These are phyloP conservation scores for Eumaeus atala DNA, from an alignment of 1,140 invertebrate species.

Conservation along the genomic window DNA sequence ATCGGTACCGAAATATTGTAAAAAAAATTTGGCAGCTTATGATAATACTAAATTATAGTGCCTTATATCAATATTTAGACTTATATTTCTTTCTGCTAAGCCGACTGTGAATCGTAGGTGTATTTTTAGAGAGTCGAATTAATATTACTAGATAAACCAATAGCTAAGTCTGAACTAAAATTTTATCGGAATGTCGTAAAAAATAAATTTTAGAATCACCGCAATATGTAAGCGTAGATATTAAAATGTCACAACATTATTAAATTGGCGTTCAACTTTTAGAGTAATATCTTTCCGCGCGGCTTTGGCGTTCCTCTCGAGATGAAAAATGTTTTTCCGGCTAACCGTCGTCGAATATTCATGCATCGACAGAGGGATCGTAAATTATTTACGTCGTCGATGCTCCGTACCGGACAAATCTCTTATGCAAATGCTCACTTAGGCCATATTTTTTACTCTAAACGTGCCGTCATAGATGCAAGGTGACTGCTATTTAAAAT, in stretches of 20 bases:
- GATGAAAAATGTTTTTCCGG: constrained; percentile 60
- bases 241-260: constrained; percentile 59
- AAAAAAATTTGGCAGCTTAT: too few species aligned
- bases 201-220: too few species aligned
- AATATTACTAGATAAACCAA: too few species aligned
- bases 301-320: constrained; percentile 40
- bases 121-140: too few species aligned
- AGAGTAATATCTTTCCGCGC: constrained; percentile 53
- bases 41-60: too few species aligned
- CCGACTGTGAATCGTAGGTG: too few species aligned
- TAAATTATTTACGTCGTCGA: constrained; percentile 59
- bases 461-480: constrained; percentile 16
- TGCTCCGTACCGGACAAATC: constrained; percentile 46
- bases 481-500: background rate
- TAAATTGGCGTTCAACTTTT: constrained; percentile 58
- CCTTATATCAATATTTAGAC: too few species aligned
- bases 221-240: constrained; percentile 27
- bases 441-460: constrained; percentile 26
- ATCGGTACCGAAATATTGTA: too few species aligned
- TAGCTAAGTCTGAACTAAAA: too few species aligned
- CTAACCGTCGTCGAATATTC: constrained; percentile 60
- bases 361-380: constrained; percentile 53
- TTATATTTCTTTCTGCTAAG: too few species aligned
- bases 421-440: constrained; percentile 40
- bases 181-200: too few species aligned